These are phyloP conservation scores for Irena cyanogastra DNA, from an alignment of 2,113 vertebrate species.

Conservation along the genomic window DNA sequence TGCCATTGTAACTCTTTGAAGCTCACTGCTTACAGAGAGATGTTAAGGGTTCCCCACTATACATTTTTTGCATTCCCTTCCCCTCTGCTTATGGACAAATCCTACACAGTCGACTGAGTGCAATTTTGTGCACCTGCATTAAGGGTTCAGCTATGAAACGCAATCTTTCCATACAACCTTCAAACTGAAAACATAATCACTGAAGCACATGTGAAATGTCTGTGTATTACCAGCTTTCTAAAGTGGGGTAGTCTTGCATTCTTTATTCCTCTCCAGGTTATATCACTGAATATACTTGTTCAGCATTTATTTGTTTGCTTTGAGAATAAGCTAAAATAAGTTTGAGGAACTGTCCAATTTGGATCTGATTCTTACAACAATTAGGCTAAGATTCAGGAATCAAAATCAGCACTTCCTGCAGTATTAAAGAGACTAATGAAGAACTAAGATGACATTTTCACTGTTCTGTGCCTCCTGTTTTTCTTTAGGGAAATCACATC, in stretches of 20 bases:
- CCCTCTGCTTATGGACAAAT: neutral
- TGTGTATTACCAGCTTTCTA: neutral
- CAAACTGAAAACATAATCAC: neutral
- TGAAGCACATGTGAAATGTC: neutral
- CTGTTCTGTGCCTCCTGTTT: neutral
- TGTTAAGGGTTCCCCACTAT: neutral
- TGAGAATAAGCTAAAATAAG: constrained; percentile 14
- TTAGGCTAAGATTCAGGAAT: constrained; percentile 25
- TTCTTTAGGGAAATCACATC: constrained; percentile 29
- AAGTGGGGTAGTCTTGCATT: neutral
- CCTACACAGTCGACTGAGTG: neutral
- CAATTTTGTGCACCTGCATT: neutral
- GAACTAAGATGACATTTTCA: neutral
- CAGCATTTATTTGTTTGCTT: constrained; percentile 10
- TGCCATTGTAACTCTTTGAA: constrained; percentile 31
- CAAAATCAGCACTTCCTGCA: constrained; percentile 14
- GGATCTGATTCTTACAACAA: neutral
- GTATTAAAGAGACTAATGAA: constrained; percentile 25
- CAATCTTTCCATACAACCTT: neutral
- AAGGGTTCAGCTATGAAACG: neutral
- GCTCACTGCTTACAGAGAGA: neutral
- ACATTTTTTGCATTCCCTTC: neutral
- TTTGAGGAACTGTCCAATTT: neutral
- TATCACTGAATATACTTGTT: neutral
- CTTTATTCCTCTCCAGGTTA: constrained; percentile 10